Base-by-base conservation (phyloP, 2,113 vertebrate species). In the Megalops atlanticus region DNA sequence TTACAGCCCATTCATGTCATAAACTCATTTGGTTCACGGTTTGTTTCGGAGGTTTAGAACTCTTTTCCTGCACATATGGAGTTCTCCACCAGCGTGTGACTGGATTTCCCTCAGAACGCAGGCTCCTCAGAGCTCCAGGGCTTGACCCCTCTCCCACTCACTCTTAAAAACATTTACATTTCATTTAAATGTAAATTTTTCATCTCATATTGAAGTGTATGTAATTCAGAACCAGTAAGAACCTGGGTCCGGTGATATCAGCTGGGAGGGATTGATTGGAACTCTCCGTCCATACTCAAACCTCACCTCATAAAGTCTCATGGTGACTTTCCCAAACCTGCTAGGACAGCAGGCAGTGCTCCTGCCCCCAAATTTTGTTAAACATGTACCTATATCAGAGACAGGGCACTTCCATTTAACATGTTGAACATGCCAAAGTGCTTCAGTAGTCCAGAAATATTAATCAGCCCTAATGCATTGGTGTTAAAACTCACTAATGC, bases 121-220 rank as follows among this genome's bases (percentile, higher is more conserved):
- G 7, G 14, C 43, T 64, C 58, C 31, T 21, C n/a, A 1, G 6
- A 1, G 58, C 4, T 31, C n/a, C 27, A 31, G n/a, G 58, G 58
- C 31, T 64, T n/a, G 31, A n/a, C n/a, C n/a, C 8, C 58, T 64
- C 58, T 11, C 58, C 4, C n/a, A n/a, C 58, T 64, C n/a, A 27
- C 12, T 64, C n/a, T n/a, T n/a, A 64, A 64, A 64, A 64, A 64
- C 58, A 64, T 64, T 64, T 64, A 31, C 58, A 64, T 64, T 64
- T 64, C 58, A 64, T 64, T 64, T 64, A 64, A 64, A 64, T 64
- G 58, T 64, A 64, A 64, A 64, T 64, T 64, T 64, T 64, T 64
- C 58, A 64, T 64, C 21, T 24, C 31, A 24, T 11, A n/a, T 31
- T 64, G 24, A 27, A 64, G 58, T 64, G 58, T 64, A 64, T n/a